Evolutionary conservation across 1,140 invertebrate species (phyloP).

Genomic region (Euglossa dilemma): DNA sequence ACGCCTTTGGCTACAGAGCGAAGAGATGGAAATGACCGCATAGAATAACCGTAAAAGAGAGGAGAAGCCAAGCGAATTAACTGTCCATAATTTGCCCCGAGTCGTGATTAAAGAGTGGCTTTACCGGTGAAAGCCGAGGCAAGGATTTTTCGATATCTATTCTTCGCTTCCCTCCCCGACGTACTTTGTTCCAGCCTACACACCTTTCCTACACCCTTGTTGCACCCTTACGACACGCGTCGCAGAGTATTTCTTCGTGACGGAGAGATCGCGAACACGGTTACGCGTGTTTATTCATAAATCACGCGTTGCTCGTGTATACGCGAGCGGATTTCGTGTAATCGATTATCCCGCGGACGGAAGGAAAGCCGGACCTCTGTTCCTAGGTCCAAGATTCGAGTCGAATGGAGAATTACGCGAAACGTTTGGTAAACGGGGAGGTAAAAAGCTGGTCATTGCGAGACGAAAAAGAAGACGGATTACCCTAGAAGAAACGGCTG

Average conservation of each 20-base stretch:
- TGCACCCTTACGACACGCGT: not conserved
- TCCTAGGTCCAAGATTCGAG: not conserved
- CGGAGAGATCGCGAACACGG: fast-evolving
- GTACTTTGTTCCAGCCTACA: not conserved
- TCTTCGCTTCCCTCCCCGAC: not conserved
- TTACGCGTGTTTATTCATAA: not conserved
- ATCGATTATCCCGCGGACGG: not conserved
- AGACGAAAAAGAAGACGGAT: conserved; percentile 11
- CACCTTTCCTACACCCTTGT: no score
- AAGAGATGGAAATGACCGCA: conserved; percentile 66
- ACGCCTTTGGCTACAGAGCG: conserved; percentile 56
- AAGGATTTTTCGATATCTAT: conserved; percentile 57
- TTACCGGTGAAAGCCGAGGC: conserved; percentile 44
- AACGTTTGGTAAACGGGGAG: no score
- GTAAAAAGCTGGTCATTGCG: not conserved
- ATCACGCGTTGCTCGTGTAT: not conserved
- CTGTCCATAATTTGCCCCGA: conserved; percentile 62
- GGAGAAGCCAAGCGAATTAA: conserved; percentile 64
- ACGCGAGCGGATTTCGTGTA: not conserved
- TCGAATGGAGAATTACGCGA: not conserved
- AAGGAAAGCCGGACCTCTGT: not conserved
- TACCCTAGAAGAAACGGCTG: no score
- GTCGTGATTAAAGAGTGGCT: conserved; percentile 63
- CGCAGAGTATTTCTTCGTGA: no score
- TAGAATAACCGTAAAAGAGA: conserved; percentile 61